phyloP scores from a whole-genome alignment of 1,140 invertebrate genomes.

The Ephestia elutella region DNA sequence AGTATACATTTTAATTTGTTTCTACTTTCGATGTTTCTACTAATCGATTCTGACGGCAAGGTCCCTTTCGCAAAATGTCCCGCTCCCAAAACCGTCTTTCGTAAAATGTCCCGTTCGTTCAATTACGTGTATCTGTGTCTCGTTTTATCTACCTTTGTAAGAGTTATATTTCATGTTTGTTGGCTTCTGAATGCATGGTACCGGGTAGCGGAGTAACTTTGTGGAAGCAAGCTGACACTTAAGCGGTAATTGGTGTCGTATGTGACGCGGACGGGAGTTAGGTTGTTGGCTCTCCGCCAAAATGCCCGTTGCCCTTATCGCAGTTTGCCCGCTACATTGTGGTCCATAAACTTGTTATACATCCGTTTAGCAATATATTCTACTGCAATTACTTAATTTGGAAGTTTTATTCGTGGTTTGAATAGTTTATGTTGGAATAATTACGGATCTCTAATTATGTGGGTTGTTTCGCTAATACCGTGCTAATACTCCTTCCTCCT shows the following conservation, averaged over 20 bases:
- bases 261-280: constrained; percentile 1
- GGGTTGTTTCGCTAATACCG: neutral
- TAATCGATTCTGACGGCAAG: too few species aligned
- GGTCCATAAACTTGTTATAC: neutral
- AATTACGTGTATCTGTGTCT: too few species aligned
- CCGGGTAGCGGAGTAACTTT: neutral
- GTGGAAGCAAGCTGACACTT: constrained; percentile 4
- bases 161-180: neutral
- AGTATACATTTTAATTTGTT: too few species aligned
- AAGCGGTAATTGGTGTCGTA: constrained; percentile 15
- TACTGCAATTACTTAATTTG: neutral
- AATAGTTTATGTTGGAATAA: neutral
- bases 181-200: neutral
- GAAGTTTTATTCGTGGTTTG: neutral
- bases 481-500: neutral
- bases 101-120: too few species aligned
- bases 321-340: constrained; percentile 1
- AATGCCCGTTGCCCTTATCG: constrained; percentile 17
- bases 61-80: too few species aligned
- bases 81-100: too few species aligned
- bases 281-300: constrained; percentile 14
- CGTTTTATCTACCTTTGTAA: too few species aligned
- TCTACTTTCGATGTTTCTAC: too few species aligned
- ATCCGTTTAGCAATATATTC: neutral
- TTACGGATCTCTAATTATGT: neutral